These are phyloP conservation scores for Leptodactylus fallax DNA, from an alignment of 2,797 vertebrate genomes.

Conservation along the genomic window DNA sequence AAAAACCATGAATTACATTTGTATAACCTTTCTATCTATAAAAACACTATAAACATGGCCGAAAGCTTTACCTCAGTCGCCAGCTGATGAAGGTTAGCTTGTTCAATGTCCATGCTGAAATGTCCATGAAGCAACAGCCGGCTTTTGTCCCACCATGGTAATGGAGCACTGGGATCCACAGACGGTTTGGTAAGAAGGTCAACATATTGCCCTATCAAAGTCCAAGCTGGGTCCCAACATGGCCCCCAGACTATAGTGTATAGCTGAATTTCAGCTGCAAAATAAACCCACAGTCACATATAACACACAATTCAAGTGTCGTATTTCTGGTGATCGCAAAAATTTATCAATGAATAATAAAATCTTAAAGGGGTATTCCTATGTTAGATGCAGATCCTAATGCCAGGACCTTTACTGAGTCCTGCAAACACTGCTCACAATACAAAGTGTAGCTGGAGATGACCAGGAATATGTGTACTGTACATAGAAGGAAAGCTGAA, in stretches of 20 bases:
- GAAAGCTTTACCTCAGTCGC: conserved; percentile 87
- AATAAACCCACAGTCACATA: neutral
- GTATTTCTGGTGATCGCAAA: too few relatives aligned
- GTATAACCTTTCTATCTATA: neutral
- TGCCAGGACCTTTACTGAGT: too few relatives aligned
- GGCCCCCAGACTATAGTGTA: conserved; percentile 98
- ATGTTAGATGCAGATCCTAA: too few relatives aligned
- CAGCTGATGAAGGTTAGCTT: conserved; percentile 95
- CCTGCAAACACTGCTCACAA: too few relatives aligned
- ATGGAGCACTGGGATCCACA: conserved; percentile 86
- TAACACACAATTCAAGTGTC: neutral
- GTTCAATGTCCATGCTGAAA: conserved; percentile 95
- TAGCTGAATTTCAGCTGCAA: conserved; percentile 88
- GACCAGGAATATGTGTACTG: too few relatives aligned
- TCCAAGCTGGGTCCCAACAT: conserved; percentile 99
- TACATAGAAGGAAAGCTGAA: too few relatives aligned
- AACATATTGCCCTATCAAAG: conserved; percentile 91
- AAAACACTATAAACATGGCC: neutral
- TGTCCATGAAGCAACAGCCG: conserved; percentile 90
- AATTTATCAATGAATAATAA: too few relatives aligned
- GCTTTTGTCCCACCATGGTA: conserved; percentile 99
- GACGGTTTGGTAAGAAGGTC: conserved; percentile 96
- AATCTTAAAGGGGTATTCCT: too few relatives aligned
- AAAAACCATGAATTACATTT: neutral
- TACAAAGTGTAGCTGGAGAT: too few relatives aligned